Base-by-base conservation (phyloP, 2,888 invertebrate genomes). In the Scaptodrosophila latifasciaeformis region DNA sequence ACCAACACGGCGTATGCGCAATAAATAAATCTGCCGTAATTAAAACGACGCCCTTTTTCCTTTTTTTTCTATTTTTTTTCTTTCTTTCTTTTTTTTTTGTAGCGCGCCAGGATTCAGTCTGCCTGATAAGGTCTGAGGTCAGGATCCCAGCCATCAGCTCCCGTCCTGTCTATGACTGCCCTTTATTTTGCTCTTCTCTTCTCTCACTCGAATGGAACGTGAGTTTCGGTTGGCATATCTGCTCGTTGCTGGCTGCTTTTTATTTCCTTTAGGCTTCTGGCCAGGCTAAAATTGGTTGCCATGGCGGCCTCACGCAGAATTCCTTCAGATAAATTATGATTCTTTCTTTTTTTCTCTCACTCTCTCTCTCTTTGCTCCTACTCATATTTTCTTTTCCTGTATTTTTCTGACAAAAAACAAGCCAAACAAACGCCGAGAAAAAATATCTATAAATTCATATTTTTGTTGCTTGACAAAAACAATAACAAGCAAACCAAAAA, bases 11-110 rank as follows among this genome's bases (percentile, higher is more conserved):
- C 55, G 65, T 69, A 62, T 69, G 62, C 74, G 74, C 74, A 70
- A 72, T 71, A 68, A 70, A 75, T 71, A 71, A 71, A 71, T 71
- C 70, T 70, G 62, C 45, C 54, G 75, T 75, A 71, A 71, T 71
- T 71, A 71, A 71, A 75, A 75, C 13, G 18, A 5, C 5, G 37
- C n/a, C 34, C 46, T 35, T 24, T 18, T 35, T 17, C 27, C 18
- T 57, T 58, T 15, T 35, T 19, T 19, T 27, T 40, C 19, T 35
- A 3, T 15, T 37, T 13, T 35, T 12, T 10, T 13, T 4, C 46
- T 43, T 43, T 31, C 50, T 21, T 42, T 44, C 19, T 31, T 47
- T 12, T 6, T 13, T 15, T 5, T 13, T 49, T 24, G 27, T 42
- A 12, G 56, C 42, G 12, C n/a, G 19, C 4, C 7, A n/a, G n/a